These are phyloP conservation scores for Masticophis lateralis DNA, from an alignment of 2,797 vertebrate genomes.

Conservation along the genomic window DNA sequence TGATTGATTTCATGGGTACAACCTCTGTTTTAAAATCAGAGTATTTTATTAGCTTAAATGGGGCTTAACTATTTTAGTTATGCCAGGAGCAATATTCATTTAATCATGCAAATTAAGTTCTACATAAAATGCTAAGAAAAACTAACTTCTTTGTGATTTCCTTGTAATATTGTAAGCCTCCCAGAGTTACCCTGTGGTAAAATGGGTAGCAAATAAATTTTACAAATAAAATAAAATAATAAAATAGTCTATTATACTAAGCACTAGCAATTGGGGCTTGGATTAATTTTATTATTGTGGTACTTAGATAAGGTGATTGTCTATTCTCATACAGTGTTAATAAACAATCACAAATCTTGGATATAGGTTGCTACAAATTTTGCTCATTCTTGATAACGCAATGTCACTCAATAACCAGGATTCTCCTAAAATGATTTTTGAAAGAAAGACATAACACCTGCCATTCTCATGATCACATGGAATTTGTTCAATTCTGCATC, in stretches of 20 bases:
- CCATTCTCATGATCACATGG: not conserved
- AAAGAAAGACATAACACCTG: not conserved
- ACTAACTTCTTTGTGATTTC: not conserved
- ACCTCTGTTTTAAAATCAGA: not conserved
- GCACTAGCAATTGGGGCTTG: not conserved
- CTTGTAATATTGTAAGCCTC: not conserved
- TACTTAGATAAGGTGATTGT: not conserved
- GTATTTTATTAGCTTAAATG: not conserved
- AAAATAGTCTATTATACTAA: not conserved
- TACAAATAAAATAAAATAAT: not conserved
- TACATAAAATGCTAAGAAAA: not conserved
- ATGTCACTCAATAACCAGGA: not conserved
- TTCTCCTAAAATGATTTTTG: not conserved
- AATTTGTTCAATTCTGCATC: not conserved
- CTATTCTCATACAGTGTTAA: not conserved
- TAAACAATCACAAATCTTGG: not conserved
- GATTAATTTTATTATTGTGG: not conserved
- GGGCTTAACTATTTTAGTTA: not conserved
- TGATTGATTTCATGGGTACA: not conserved
- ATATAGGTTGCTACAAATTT: not conserved
- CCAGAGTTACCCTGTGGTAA: not conserved
- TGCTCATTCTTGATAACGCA: not conserved
- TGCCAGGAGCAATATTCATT: not conserved
- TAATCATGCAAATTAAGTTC: not conserved
- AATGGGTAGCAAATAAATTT: not conserved